Evolutionary conservation across 30 jellyfish, hydroid and myxozoan species (phyloP).

Genomic region (Rhopilema esculentum): DNA sequence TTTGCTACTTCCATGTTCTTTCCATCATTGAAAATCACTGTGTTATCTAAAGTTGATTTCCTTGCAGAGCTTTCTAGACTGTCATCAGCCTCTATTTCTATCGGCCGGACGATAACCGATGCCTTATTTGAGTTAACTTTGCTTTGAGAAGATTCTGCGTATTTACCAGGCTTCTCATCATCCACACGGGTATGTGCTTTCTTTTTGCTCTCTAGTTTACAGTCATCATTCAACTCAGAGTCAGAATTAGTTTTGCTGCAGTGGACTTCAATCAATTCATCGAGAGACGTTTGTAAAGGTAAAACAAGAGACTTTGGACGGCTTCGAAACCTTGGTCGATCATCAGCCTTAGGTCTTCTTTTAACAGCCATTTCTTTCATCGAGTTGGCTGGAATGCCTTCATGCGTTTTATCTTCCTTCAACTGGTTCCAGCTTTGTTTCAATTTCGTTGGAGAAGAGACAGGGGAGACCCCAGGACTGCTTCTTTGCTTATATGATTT

Average conservation of each 20-base stretch:
- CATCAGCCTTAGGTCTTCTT: constrained; percentile 51
- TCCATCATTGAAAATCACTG: constrained; percentile 14
- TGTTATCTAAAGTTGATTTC: constrained; percentile 10
- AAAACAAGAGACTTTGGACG: constrained; percentile 53
- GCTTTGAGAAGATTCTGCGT: neutral
- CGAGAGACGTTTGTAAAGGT: constrained; percentile 28
- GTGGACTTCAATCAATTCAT: constrained; percentile 24
- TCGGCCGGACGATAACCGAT: constrained; percentile 14
- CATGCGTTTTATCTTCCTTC: neutral
- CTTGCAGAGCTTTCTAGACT: constrained; percentile 21
- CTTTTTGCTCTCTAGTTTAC: neutral
- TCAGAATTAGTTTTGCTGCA: constrained; percentile 38
- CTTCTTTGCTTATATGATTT: neutral
- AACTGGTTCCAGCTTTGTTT: neutral
- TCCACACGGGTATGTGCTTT: neutral
- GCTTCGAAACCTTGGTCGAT: constrained; percentile 41
- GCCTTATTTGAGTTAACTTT: neutral
- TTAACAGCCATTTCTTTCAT: constrained; percentile 17
- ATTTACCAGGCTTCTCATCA: constrained; percentile 30
- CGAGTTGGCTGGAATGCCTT: neutral
- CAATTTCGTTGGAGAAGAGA: constrained; percentile 38
- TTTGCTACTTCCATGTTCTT: neutral
- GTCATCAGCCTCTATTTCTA: constrained; percentile 42
- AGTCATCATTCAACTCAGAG: constrained; percentile 40
- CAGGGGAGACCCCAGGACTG: constrained; percentile 66